These are phyloP conservation scores for Oscheius sp. DNA, from an alignment of 2,888 invertebrate species.

Conservation along the genomic window DNA sequence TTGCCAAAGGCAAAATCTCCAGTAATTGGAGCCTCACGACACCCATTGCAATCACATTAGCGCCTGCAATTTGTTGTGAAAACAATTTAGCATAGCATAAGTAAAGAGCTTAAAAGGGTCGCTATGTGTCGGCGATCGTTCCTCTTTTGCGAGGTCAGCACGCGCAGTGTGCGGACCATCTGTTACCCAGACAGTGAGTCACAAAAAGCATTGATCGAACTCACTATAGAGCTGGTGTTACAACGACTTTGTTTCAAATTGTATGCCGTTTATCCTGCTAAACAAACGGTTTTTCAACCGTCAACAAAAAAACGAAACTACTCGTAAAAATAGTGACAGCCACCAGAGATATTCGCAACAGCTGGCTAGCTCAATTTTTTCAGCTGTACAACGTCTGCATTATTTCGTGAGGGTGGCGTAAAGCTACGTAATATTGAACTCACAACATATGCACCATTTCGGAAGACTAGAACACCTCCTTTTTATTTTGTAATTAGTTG, in stretches of 20 bases:
- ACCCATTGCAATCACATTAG: slow-evolving; percentile 17
- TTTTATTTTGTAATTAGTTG: too few species aligned
- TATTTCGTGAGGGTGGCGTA: not conserved
- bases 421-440: too few species aligned
- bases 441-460: too few species aligned
- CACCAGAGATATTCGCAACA: too few species aligned
- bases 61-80: slow-evolving; percentile 18
- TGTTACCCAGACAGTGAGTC: slow-evolving; percentile 18
- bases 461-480: too few species aligned
- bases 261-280: not conserved
- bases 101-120: slow-evolving; percentile 23
- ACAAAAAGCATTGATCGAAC: slow-evolving; percentile 25
- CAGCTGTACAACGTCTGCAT: not conserved
- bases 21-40: slow-evolving; percentile 20
- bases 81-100: slow-evolving; percentile 34
- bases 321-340: not conserved
- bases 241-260: slow-evolving; percentile 3
- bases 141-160: slow-evolving; percentile 12
- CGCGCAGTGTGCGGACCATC: slow-evolving; percentile 19
- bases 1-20: slow-evolving; percentile 24
- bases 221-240: slow-evolving; percentile 18
- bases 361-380: not conserved
- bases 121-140: not conserved
- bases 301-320: too few species aligned
- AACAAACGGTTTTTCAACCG: too few species aligned